phyloP scores from a whole-genome alignment of 2,797 vertebrate species.

The Knipowitschia caucasica region DNA sequence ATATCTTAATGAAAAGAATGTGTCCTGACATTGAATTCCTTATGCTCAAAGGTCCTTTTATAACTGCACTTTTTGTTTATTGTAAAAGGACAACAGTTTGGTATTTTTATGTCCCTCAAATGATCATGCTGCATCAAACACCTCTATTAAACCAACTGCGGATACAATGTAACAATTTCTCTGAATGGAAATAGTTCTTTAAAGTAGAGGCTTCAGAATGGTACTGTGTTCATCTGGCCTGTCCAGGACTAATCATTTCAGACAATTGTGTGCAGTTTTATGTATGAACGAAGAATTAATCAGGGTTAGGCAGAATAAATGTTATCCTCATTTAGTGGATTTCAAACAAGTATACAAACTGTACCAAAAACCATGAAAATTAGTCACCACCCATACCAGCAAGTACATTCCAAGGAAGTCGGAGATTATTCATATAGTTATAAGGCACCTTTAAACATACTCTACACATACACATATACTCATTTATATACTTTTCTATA shows the following conservation, averaged over 20 bases:
- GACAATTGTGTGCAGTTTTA: not conserved
- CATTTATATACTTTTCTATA: too few species aligned
- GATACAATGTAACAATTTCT: slow-evolving; percentile 10
- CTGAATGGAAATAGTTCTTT: slow-evolving; percentile 7
- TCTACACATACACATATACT: too few species aligned
- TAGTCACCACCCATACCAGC: too few species aligned
- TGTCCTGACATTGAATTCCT: slow-evolving; percentile 10
- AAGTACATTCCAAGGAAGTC: too few species aligned
- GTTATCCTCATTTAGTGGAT: too few species aligned
- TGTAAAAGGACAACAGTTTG: slow-evolving; percentile 6
- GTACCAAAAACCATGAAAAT: too few species aligned
- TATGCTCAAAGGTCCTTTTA: slow-evolving; percentile 2
- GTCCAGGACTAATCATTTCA: not conserved
- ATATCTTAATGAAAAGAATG: not conserved
- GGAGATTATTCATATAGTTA: too few species aligned
- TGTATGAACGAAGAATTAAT: too few species aligned
- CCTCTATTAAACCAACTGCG: slow-evolving; percentile 10
- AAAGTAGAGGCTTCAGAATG: not conserved
- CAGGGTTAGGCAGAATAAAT: too few species aligned
- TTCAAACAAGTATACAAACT: too few species aligned
- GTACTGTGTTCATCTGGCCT: not conserved
- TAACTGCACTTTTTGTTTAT: slow-evolving; percentile 12
- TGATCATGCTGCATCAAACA: slow-evolving; percentile 5
- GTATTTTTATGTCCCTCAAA: not conserved
- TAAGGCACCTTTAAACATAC: too few species aligned